Evolutionary conservation across 2,113 vertebrate species (phyloP).

Genomic region (Channa maculata): DNA sequence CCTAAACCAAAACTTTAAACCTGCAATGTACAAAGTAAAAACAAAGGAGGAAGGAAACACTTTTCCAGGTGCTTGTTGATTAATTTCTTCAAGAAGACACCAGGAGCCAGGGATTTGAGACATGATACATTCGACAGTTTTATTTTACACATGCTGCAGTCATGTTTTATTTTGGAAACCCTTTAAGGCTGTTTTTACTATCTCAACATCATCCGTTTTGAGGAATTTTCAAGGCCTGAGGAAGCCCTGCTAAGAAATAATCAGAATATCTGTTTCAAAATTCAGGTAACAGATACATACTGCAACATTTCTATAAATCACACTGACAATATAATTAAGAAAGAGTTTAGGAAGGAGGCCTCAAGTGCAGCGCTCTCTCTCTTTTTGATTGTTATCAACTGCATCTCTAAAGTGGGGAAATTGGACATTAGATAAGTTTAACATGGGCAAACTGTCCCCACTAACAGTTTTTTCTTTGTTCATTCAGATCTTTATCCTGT

Average conservation of each 20-base stretch:
- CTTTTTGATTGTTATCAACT: slow-evolving; percentile 57
- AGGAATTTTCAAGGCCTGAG: slow-evolving; percentile 4
- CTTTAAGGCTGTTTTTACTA: not conserved
- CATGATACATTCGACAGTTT: slow-evolving; percentile 18
- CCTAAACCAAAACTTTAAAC: slow-evolving; percentile 5
- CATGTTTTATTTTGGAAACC: not conserved
- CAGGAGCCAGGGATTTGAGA: not conserved
- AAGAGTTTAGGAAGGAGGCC: slow-evolving; percentile 34
- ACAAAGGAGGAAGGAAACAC: too few species aligned
- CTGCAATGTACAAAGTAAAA: not conserved
- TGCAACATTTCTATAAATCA: slow-evolving; percentile 60
- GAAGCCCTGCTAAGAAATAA: slow-evolving; percentile 1
- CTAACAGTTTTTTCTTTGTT: slow-evolving; percentile 21
- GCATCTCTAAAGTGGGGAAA: slow-evolving; percentile 53
- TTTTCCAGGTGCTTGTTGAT: not conserved
- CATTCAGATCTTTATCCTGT: not conserved
- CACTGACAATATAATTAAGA: slow-evolving; percentile 70
- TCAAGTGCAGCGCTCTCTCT: slow-evolving; percentile 47
- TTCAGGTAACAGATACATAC: slow-evolving; percentile 20
- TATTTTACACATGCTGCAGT: not conserved
- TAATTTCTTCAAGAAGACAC: not conserved
- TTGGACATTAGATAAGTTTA: slow-evolving; percentile 48
- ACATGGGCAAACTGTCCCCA: slow-evolving; percentile 27
- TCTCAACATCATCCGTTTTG: not conserved
- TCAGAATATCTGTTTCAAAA: slow-evolving; percentile 11